A percentile compares a stretch with the other conserved stretches of the same genome.
phyloP scores from a whole-genome alignment of 2,888 invertebrate species.

The Andrena camellia region DNA sequence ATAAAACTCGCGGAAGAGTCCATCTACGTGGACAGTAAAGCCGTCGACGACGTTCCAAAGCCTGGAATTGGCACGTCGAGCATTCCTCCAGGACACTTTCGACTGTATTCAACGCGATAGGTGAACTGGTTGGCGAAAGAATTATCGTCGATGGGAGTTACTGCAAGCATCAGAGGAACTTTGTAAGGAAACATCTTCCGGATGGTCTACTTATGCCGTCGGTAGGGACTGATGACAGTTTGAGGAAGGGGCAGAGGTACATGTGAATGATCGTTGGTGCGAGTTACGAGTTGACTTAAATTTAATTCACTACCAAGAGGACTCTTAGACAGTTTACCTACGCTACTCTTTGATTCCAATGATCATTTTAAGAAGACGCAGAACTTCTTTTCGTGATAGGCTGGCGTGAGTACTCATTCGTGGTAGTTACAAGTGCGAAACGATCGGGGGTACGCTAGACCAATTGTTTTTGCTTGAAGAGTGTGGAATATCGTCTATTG shows the following conservation, averaged over 20 bases:
- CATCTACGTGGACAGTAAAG: constrained; percentile 53
- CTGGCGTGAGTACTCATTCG: background rate
- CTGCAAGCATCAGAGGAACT: background rate
- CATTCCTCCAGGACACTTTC: constrained; percentile 40
- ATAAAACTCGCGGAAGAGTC: constrained; percentile 66
- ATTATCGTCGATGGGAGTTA: constrained; percentile 1
- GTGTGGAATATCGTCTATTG: background rate
- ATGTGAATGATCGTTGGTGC: background rate
- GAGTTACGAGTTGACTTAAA: background rate
- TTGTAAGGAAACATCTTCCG: background rate
- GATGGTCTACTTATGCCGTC: background rate
- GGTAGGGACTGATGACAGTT: background rate
- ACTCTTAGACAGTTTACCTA: background rate
- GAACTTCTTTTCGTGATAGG: background rate
- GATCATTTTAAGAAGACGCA: background rate
- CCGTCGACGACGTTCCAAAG: constrained; percentile 49
- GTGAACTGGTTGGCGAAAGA: constrained; percentile 4
- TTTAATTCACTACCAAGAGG: background rate
- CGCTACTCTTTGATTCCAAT: background rate
- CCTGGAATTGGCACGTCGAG: constrained; percentile 41
- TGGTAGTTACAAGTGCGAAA: background rate
- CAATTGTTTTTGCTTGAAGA: background rate
- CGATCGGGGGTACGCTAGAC: background rate
- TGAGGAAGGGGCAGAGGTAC: background rate
- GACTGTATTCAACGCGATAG: constrained; percentile 26